Evolutionary conservation across 2,797 vertebrate genomes (phyloP), one percentile per base, ranked within the genome.

Genomic region (Oreortyx pictus): DNA sequence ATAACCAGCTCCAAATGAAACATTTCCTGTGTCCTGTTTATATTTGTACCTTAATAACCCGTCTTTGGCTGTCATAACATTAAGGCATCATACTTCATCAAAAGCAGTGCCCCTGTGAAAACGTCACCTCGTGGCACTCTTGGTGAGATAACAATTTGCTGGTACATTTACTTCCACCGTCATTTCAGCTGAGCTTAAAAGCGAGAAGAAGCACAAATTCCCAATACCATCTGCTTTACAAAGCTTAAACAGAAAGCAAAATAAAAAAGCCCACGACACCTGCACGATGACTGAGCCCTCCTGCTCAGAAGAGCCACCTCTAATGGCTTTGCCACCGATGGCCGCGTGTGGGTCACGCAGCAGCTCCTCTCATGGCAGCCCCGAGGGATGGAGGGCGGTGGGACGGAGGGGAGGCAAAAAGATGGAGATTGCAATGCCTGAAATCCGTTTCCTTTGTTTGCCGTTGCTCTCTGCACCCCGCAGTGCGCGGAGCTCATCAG

Each of bases 61-160:
- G 59, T 33, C 67, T 29, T 73, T 62, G 92, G 92, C 82, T 80
- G 93, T 87, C 83, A 79, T 50, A 86, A 92, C 57, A 70, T 91
- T 92, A 90, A 96, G 97, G 97, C 90, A 91, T 93, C 74, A 1
- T 64, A 82, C 94, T 96, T 96, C 93, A 94, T 88, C 90, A 88
- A 77, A 87, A 82, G 35, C 54, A 59, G 6, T n/a, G 74, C 71
- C 92, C 86, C 79, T 78, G 74, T 86, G 89, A 90, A 91, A 93
- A 84, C 89, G 89, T 94, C 93, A 91, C 93, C 92, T 95, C 84
- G 78, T 72, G 90, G 86, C 82, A 79, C 72, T 39, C 50, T 65
- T 52, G 74, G 86, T 75, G 76, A 74, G 92, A 88, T 88, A 91
- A 88, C 64, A 90, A 84, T 96, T 89, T 97, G 84, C 92, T 96